Evolutionary conservation across 2,113 vertebrate genomes (phyloP).

Genomic region (Calcarius ornatus): DNA sequence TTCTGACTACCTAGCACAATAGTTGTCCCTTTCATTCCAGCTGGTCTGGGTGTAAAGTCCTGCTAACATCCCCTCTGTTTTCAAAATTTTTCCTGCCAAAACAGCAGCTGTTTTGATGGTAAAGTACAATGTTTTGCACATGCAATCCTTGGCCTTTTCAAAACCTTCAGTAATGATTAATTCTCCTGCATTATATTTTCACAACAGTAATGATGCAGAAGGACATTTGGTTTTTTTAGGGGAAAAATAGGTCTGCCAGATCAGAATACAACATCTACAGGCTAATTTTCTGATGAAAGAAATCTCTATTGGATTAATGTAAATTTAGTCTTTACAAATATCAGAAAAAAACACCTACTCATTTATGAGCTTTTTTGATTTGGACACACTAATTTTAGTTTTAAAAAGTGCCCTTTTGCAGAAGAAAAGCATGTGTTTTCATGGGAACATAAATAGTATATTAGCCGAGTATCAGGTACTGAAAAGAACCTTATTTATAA

Average conservation of each 20-base stretch:
- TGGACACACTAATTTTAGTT: neutral
- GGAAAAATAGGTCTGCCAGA: neutral
- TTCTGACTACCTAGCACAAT: neutral
- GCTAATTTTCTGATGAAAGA: neutral
- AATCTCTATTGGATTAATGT: neutral
- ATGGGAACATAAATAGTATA: neutral
- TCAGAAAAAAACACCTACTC: neutral
- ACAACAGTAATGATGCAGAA: neutral
- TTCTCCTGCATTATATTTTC: neutral
- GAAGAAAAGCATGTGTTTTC: neutral
- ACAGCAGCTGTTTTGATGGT: neutral
- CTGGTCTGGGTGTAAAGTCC: neutral
- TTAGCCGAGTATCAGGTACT: neutral
- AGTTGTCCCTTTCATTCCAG: neutral
- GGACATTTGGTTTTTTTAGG: neutral
- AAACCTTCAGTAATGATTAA: slow-evolving; percentile 27
- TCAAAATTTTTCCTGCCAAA: neutral
- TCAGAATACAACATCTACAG: neutral
- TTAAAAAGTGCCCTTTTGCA: neutral
- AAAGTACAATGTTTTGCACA: neutral
- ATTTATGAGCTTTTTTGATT: neutral
- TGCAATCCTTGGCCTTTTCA: neutral
- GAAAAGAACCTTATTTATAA: neutral
- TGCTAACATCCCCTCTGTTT: neutral
- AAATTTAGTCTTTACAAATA: neutral